phyloP scores from a whole-genome alignment of 2,888 invertebrate species.

The Adelphocoris suturalis region DNA sequence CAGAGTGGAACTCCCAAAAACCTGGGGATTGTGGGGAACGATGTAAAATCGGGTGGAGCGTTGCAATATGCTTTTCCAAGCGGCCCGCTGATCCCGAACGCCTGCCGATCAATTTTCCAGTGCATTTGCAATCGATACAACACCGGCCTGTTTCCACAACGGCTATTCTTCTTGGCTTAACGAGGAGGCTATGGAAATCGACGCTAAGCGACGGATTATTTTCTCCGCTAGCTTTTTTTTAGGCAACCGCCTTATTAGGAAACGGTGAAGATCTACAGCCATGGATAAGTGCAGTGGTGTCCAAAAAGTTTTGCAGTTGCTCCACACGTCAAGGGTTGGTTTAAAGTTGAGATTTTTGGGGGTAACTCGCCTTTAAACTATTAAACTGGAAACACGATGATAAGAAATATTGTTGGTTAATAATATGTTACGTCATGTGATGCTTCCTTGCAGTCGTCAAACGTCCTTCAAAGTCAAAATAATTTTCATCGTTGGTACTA shows the following conservation, averaged over 20 bases:
- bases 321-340: too few relatives aligned
- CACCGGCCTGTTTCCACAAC: background rate
- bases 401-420: too few relatives aligned
- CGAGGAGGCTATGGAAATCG: constrained; percentile 24
- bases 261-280: background rate
- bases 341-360: too few relatives aligned
- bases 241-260: background rate
- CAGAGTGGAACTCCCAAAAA: constrained; percentile 2
- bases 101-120: constrained; percentile 17
- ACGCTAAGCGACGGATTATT: constrained; percentile 16
- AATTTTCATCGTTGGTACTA: too few relatives aligned
- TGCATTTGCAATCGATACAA: constrained; percentile 36
- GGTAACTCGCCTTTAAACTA: too few relatives aligned
- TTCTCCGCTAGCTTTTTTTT: constrained; percentile 37
- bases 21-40: constrained; percentile 24
- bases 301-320: too few relatives aligned
- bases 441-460: too few relatives aligned
- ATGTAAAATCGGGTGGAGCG: constrained; percentile 28
- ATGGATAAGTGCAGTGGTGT: background rate
- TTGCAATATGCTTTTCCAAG: constrained; percentile 22
- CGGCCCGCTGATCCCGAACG: constrained; percentile 30
- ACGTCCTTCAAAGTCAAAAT: too few relatives aligned
- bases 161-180: constrained; percentile 32
- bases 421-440: too few relatives aligned
- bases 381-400: too few relatives aligned